Evolutionary conservation across 1,140 invertebrate species (phyloP), one percentile per base, ranked within the genome.

Genomic region (Micrasema longulum): DNA sequence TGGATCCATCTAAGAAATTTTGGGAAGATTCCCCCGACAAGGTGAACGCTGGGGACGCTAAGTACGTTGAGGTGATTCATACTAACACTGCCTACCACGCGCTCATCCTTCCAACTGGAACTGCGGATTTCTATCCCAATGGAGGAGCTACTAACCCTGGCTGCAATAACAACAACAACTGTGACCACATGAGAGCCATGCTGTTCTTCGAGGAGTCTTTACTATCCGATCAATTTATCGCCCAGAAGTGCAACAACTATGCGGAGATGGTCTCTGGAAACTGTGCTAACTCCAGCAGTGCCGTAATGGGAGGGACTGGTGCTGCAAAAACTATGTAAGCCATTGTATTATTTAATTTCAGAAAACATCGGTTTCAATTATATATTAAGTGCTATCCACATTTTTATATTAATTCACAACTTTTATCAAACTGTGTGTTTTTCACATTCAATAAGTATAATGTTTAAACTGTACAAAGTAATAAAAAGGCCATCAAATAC

Each of bases 81-180:
- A 90, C 92, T 0, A 89, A 90, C 69, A 86, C 83, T 36, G 88
- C 87, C 22, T 48, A 79, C 38, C 80, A 88, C 23, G 90, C 87
- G 22, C 83, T 88, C 73, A 81, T 81, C 57, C 78, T 79, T 0
- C 84, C 87, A 0, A 75, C 90, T 41, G 90, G 90, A n/a, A 81
- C 89, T 75, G 81, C 87, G n/a, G 90, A 93, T 77, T 93, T 91
- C 77, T 92, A 88, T 78, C 84, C 89, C 9, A 92, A 92, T 74
- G 90, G 90, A 36, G 90, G 89, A 3, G 68, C 73, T 4, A 60
- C 72, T 2, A 90, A 92, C 76, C 86, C 88, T 9, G 90, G 90
- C 12, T 92, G 91, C 57, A 60, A 36, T 38, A n/a, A 57, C 11
- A 71, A n/a, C n/a, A n/a, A 74, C 16, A 20, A 35, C 22, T 78